Conservation (phyloP, 2,888 invertebrate species). For the Encarsia formosa region DNA sequence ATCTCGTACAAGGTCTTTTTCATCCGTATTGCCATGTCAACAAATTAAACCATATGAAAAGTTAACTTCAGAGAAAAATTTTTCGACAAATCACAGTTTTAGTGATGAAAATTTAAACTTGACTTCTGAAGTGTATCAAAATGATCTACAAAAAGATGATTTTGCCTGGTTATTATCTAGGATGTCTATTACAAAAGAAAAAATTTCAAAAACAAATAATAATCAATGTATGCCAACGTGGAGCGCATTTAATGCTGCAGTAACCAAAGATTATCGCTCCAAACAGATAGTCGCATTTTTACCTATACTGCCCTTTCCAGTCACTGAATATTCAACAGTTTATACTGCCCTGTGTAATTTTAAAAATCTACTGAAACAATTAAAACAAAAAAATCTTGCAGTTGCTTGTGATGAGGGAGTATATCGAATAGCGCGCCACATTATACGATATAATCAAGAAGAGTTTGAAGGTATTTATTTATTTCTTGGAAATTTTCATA, state of each 20-base stretch:
- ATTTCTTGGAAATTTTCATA: constrained; percentile 14
- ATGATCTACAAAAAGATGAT: too few relatives aligned
- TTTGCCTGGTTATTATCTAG: constrained; percentile 7
- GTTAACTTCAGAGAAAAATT: too few relatives aligned
- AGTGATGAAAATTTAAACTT: too few relatives aligned
- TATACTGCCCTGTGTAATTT: constrained; percentile 20
- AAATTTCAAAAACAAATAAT: neutral
- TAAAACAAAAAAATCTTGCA: constrained; percentile 8
- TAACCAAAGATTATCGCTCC: neutral
- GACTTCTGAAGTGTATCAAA: too few relatives aligned
- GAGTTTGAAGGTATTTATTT: constrained; percentile 10
- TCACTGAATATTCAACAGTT: constrained; percentile 15
- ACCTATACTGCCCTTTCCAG: neutral
- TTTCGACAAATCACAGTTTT: too few relatives aligned
- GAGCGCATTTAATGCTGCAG: constrained; percentile 7
- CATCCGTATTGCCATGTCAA: too few relatives aligned
- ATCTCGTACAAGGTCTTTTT: too few relatives aligned
- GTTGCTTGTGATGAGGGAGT: constrained; percentile 22
- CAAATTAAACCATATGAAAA: too few relatives aligned
- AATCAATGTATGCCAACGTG: constrained; percentile 9
- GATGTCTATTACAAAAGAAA: constrained; percentile 3
- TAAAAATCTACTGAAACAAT: constrained; percentile 6
- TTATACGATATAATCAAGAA: constrained; percentile 3
- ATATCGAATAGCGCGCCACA: constrained; percentile 12
- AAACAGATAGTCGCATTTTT: neutral